Evolutionary conservation across 2,888 invertebrate genomes (phyloP).

Genomic region (Rhagophthalmus giganteus): DNA sequence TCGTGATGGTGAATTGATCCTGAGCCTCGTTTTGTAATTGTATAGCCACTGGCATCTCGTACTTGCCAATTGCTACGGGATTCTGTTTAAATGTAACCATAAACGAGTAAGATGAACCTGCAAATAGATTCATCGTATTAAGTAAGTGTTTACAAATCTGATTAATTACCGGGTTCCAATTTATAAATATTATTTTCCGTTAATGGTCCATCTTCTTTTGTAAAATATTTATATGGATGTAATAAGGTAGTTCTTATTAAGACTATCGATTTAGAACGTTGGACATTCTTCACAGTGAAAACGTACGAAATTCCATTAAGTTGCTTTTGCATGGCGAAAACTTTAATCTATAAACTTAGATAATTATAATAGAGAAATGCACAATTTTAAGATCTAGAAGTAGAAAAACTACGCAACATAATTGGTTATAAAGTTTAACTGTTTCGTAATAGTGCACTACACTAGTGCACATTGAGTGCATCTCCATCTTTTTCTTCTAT

Average conservation of each 20-base stretch:
- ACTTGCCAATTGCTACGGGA: conserved; percentile 52
- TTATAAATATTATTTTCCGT: conserved; percentile 2
- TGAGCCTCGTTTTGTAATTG: conserved; percentile 50
- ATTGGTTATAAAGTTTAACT: too few species aligned
- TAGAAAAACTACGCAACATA: too few species aligned
- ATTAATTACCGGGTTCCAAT: conserved; percentile 32
- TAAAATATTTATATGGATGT: conserved; percentile 34
- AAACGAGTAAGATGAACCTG: conserved; percentile 45
- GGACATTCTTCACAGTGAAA: conserved; percentile 38
- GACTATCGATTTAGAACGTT: conserved; percentile 26
- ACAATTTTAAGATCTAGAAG: too few species aligned
- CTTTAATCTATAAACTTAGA: too few species aligned
- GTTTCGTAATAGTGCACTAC: too few species aligned
- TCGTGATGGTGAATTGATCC: conserved; percentile 50
- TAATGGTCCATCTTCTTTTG: conserved; percentile 12
- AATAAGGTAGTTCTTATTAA: conserved; percentile 35
- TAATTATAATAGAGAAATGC: too few species aligned
- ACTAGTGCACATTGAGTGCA: too few species aligned
- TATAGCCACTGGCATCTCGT: conserved; percentile 58
- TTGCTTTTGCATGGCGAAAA: too few species aligned
- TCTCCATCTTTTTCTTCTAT: too few species aligned
- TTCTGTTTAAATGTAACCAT: conserved; percentile 42
- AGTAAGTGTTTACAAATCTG: too few species aligned
- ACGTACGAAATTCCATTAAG: conserved; percentile 36
- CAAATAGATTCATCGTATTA: too few species aligned